Conservation (phyloP, 2,797 vertebrate species). For the Philypnodon macrostomus region DNA sequence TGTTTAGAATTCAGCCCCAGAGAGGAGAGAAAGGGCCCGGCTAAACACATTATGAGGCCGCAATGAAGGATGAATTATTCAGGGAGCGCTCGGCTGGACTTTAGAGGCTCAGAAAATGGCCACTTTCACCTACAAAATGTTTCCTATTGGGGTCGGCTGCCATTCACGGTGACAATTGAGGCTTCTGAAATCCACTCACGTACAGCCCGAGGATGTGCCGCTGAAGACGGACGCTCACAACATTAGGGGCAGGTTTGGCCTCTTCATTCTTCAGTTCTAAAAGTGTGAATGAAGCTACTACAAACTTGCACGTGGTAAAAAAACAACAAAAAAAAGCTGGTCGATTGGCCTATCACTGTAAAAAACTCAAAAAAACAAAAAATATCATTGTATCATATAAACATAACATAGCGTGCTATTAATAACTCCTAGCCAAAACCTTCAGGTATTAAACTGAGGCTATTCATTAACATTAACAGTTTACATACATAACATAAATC, state of each 20-base stretch:
- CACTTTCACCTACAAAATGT: conserved; percentile 90
- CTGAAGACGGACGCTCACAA: conserved; percentile 1
- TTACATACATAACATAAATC: no score
- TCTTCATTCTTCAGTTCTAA: neutral
- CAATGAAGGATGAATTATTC: conserved; percentile 99
- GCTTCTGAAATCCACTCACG: conserved; percentile 60
- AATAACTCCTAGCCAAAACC: no score
- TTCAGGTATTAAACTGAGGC: no score
- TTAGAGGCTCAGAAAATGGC: conserved; percentile 86
- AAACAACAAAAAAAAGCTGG: no score
- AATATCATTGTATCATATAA: no score
- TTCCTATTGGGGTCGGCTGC: conserved; percentile 71
- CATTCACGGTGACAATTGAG: conserved; percentile 69
- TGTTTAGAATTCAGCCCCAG: conserved; percentile 92
- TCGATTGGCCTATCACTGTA: no score
- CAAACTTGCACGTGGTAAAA: neutral
- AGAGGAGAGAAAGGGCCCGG: conserved; percentile 84
- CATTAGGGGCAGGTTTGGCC: neutral
- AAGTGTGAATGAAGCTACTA: neutral
- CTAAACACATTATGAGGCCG: conserved; percentile 91
- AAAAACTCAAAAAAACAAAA: no score
- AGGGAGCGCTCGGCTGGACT: conserved; percentile 84
- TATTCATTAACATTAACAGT: no score
- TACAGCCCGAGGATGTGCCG: conserved; percentile 28
- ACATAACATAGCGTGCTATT: no score